Conservation (phyloP, 1,140 invertebrate species). For the Halesus radiatus region DNA sequence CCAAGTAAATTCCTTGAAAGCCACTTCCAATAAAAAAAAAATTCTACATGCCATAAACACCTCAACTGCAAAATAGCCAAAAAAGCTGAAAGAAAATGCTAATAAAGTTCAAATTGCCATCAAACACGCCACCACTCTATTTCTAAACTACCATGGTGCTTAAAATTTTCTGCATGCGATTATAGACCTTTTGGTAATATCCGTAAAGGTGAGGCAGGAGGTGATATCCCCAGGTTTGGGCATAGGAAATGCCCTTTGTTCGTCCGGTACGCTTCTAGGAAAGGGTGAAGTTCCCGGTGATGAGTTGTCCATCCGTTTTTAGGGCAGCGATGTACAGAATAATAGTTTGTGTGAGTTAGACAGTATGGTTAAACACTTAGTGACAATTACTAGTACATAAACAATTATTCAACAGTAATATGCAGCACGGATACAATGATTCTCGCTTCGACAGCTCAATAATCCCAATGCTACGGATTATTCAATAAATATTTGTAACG, state of each 20-base stretch:
- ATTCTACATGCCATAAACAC: neutral
- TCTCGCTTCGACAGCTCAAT: too few relatives aligned
- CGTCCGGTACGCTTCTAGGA: conserved; percentile 64
- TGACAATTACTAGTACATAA: too few relatives aligned
- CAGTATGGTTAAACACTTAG: too few relatives aligned
- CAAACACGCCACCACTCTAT: neutral
- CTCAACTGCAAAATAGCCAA: neutral
- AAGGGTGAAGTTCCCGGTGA: neutral
- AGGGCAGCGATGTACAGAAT: too few relatives aligned
- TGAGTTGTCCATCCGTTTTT: neutral
- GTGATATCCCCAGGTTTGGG: conserved; percentile 85
- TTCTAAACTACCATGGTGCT: neutral
- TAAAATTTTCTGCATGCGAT: conserved; percentile 27
- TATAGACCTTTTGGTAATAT: conserved; percentile 85
- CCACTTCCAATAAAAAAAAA: neutral
- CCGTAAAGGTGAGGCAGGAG: conserved; percentile 85
- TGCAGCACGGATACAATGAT: too few relatives aligned
- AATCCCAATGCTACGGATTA: too few relatives aligned
- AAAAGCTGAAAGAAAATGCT: neutral
- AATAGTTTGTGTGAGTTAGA: too few relatives aligned
- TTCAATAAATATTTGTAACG: too few relatives aligned
- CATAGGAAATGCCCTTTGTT: conserved; percentile 65
- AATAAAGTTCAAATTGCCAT: neutral
- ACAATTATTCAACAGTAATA: too few relatives aligned
- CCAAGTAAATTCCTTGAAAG: neutral